These are phyloP conservation scores for Porphyrio hochstetteri DNA, from an alignment of 2,113 vertebrate species.

Conservation along the genomic window DNA sequence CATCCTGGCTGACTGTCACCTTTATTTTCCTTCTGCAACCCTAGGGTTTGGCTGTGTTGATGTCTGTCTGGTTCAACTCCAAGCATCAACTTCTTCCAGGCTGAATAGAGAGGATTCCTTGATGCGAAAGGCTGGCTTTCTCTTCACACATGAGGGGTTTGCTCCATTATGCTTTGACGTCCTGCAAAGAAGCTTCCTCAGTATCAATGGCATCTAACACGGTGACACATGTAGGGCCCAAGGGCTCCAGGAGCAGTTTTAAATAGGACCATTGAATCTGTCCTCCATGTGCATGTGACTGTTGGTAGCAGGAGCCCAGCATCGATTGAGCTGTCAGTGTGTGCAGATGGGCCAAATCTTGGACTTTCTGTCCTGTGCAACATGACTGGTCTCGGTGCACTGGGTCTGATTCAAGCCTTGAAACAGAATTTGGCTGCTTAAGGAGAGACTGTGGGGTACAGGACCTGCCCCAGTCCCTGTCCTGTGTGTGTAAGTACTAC, in stretches of 20 bases:
- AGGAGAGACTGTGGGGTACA: accelerated
- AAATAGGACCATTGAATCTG: conserved; percentile 31
- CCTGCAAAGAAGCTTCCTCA: conserved; percentile 40
- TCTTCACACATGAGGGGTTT: conserved; percentile 57
- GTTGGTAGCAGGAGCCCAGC: not conserved
- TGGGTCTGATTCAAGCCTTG: not conserved
- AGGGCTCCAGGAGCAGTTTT: conserved; percentile 8
- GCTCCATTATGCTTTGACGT: conserved; percentile 42
- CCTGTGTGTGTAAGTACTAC: not conserved
- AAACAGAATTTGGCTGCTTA: not conserved
- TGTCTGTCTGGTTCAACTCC: not conserved
- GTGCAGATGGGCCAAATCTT: not conserved
- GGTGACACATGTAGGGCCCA: conserved; percentile 1
- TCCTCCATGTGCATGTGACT: not conserved
- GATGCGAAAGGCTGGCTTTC: not conserved
- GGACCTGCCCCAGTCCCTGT: not conserved
- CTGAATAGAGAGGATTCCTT: conserved; percentile 26
- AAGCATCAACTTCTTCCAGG: not conserved
- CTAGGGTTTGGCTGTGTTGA: not conserved
- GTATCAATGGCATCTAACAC: conserved; percentile 32
- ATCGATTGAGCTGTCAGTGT: conserved; percentile 13
- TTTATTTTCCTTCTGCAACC: accelerated
- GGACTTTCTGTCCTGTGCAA: not conserved
- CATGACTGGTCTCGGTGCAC: not conserved
- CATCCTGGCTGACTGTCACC: not conserved